Conservation (phyloP, 2,797 vertebrate genomes). For the Parambassis ranga region DNA sequence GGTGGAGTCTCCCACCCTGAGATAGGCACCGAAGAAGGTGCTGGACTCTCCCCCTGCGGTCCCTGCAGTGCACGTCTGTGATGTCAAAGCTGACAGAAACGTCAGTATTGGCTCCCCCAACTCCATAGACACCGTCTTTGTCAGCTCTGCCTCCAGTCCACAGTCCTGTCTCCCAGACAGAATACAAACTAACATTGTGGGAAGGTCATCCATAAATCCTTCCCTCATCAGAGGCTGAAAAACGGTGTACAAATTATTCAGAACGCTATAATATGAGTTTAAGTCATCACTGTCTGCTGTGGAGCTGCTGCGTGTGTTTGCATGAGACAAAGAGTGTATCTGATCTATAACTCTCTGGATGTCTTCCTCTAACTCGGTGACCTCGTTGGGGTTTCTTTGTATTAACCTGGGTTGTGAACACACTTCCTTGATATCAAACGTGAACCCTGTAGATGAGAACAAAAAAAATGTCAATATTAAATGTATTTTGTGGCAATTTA, state of each 20-base stretch:
- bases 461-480: background rate
- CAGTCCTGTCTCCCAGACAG: slow-evolving; percentile 73
- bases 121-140: slow-evolving; percentile 58
- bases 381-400: background rate
- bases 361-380: slow-evolving; percentile 47
- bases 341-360: slow-evolving; percentile 59
- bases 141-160: slow-evolving; percentile 72
- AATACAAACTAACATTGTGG: slow-evolving; percentile 72
- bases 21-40: slow-evolving; percentile 41
- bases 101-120: slow-evolving; percentile 53
- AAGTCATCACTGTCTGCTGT: slow-evolving; percentile 21
- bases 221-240: slow-evolving; percentile 52
- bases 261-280: slow-evolving; percentile 45
- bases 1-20: slow-evolving; percentile 35
- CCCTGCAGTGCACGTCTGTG: slow-evolving; percentile 57
- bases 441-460: slow-evolving; percentile 47
- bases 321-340: slow-evolving; percentile 57
- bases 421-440: slow-evolving; percentile 27
- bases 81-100: slow-evolving; percentile 59
- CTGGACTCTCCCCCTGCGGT: background rate
- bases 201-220: slow-evolving; percentile 67
- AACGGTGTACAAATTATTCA: slow-evolving; percentile 57
- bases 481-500: background rate
- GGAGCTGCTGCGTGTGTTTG: background rate
- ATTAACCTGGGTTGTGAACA: slow-evolving; percentile 32